Conservation (phyloP, 2,113 vertebrate genomes). For the Coreoperca whiteheadi region DNA sequence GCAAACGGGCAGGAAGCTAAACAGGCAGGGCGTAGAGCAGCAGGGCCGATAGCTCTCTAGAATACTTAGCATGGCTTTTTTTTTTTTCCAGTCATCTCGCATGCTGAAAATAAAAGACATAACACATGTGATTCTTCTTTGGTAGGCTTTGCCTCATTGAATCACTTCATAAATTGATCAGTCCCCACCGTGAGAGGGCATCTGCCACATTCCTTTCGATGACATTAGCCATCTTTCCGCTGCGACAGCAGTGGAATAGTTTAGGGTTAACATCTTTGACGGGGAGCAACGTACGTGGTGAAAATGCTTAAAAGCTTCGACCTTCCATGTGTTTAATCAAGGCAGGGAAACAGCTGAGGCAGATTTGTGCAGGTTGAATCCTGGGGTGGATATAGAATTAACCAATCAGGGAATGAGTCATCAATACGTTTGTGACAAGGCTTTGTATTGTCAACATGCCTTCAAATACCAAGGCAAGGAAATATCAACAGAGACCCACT, state of each 20-base stretch:
- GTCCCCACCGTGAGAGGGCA: slow-evolving; percentile 25
- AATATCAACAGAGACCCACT: not conserved
- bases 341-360: slow-evolving; percentile 40
- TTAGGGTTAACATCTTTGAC: slow-evolving; percentile 51
- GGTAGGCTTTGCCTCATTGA: slow-evolving; percentile 32
- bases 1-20: not conserved
- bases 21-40: not conserved
- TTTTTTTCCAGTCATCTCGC: slow-evolving; percentile 35
- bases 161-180: slow-evolving; percentile 58
- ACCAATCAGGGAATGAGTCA: slow-evolving; percentile 50
- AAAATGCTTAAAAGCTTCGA: slow-evolving; percentile 50
- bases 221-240: slow-evolving; percentile 51
- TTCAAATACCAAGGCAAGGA: slow-evolving; percentile 5
- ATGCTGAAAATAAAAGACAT: slow-evolving; percentile 25
- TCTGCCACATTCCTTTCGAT: slow-evolving; percentile 44
- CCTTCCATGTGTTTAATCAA: slow-evolving; percentile 63
- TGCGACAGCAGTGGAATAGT: slow-evolving; percentile 36
- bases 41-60: not conserved
- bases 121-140: slow-evolving; percentile 8
- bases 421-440: slow-evolving; percentile 46
- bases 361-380: slow-evolving; percentile 58
- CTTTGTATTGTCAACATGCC: slow-evolving; percentile 33
- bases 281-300: slow-evolving; percentile 47
- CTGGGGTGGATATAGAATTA: slow-evolving; percentile 27
- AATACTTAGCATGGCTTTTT: slow-evolving; percentile 39